phyloP scores from a whole-genome alignment of 2,888 invertebrate species.

The Luperina nickerlii region DNA sequence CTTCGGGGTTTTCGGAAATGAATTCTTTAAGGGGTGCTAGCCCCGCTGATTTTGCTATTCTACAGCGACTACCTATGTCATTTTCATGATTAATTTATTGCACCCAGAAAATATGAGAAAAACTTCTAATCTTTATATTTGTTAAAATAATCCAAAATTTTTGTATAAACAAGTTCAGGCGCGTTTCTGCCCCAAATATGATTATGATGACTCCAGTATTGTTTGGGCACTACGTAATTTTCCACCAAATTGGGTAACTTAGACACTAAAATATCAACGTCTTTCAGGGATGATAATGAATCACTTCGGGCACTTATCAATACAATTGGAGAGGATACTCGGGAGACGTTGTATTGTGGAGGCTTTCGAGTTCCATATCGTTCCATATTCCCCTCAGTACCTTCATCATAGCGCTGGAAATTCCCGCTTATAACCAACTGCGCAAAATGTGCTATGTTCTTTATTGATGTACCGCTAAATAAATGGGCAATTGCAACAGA shows the following conservation, averaged over 20 bases:
- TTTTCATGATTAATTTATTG: neutral
- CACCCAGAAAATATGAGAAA: neutral
- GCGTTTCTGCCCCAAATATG: constrained; percentile 80
- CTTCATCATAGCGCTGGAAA: constrained; percentile 84
- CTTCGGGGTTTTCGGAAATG: neutral
- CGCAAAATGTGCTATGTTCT: constrained; percentile 87
- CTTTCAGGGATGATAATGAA: constrained; percentile 90
- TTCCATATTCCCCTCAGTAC: constrained; percentile 75
- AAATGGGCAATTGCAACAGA: constrained; percentile 89
- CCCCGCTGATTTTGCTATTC: neutral
- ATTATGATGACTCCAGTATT: constrained; percentile 86
- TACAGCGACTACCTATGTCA: neutral
- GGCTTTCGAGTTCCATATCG: constrained; percentile 78
- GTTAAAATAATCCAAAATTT: constrained; percentile 77
- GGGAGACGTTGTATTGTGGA: constrained; percentile 82
- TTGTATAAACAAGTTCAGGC: constrained; percentile 75
- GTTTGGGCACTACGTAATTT: constrained; percentile 90
- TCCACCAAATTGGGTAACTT: constrained; percentile 90
- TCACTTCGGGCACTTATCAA: constrained; percentile 89
- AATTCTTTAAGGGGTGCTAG: neutral
- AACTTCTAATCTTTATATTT: constrained; percentile 59
- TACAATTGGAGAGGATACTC: constrained; percentile 79
- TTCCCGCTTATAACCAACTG: constrained; percentile 83
- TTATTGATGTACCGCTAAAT: constrained; percentile 89
- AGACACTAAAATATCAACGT: constrained; percentile 88